Conservation (phyloP, 2,113 vertebrate genomes). For the Catagonus wagneri region DNA sequence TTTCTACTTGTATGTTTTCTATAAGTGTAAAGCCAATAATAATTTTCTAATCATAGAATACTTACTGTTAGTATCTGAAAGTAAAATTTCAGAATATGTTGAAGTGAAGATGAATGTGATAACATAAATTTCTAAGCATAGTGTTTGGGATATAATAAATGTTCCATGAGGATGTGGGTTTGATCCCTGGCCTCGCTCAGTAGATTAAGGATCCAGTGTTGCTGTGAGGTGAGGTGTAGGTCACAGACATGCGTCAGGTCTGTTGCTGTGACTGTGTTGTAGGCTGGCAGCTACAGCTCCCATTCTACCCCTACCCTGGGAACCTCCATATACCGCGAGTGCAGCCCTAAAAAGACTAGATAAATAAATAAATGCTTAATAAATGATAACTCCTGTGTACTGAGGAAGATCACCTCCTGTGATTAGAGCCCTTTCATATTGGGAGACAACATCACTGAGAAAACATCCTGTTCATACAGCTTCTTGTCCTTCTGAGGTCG, state of each 20-base stretch:
- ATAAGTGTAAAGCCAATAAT: background rate
- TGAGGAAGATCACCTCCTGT: background rate
- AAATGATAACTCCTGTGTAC: background rate
- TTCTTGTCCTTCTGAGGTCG: constrained; percentile 24
- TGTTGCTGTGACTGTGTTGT: no score
- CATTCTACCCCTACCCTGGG: no score
- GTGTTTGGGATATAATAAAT: background rate
- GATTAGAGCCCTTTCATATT: constrained; percentile 21
- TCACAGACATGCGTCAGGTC: no score
- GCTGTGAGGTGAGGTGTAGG: no score
- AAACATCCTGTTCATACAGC: background rate
- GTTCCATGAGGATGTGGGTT: no score
- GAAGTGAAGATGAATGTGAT: constrained; percentile 39
- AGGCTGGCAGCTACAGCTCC: no score
- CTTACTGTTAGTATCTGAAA: constrained; percentile 33
- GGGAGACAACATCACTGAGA: background rate
- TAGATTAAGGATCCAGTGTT: no score
- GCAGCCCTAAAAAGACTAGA: no score
- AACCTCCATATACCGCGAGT: no score
- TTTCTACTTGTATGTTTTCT: constrained; percentile 44
- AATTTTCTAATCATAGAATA: constrained; percentile 2
- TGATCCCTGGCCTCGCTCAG: no score
- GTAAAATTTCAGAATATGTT: constrained; percentile 35
- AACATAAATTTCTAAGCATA: constrained; percentile 3
- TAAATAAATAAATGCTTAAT: background rate